Evolutionary conservation across 2,113 vertebrate genomes (phyloP).

Genomic region (Callionymus lyra): DNA sequence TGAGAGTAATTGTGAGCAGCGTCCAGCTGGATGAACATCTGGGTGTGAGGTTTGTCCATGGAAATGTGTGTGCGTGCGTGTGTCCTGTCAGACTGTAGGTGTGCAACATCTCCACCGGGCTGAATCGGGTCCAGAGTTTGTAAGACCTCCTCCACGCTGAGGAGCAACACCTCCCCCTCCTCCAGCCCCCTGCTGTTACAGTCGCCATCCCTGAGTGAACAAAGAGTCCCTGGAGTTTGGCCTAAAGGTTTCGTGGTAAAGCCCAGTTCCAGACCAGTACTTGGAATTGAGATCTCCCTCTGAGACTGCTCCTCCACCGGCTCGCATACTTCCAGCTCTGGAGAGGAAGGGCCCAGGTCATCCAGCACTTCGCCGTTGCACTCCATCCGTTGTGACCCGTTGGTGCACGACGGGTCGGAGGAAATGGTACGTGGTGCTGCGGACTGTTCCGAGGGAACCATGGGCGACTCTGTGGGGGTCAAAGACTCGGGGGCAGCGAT

Average conservation of each 20-base stretch:
- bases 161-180: slow-evolving; percentile 78
- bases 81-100: slow-evolving; percentile 36
- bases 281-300: slow-evolving; percentile 62
- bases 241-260: slow-evolving; percentile 70
- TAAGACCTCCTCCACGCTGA: slow-evolving; percentile 87
- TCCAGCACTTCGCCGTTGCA: slow-evolving; percentile 81
- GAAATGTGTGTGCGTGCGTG: slow-evolving; percentile 33
- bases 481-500: slow-evolving; percentile 44
- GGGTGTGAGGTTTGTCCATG: slow-evolving; percentile 45
- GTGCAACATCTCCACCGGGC: slow-evolving; percentile 37
- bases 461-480: slow-evolving; percentile 60
- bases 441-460: slow-evolving; percentile 78
- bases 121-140: slow-evolving; percentile 68
- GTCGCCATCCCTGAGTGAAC: slow-evolving; percentile 82
- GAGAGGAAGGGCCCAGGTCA: slow-evolving; percentile 77
- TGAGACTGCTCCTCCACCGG: slow-evolving; percentile 73
- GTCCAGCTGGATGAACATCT: slow-evolving; percentile 57
- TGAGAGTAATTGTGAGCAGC: slow-evolving; percentile 59
- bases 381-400: slow-evolving; percentile 76
- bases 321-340: slow-evolving; percentile 69
- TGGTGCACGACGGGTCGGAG: slow-evolving; percentile 70
- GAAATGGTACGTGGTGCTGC: slow-evolving; percentile 59
- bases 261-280: slow-evolving; percentile 62
- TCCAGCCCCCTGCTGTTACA: slow-evolving; percentile 66
- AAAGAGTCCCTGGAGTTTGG: slow-evolving; percentile 65